Percentiles rank a stretch among this genome's conserved stretches.
These are phyloP conservation scores for Goniozus legneri DNA, from an alignment of 1,140 invertebrate species.

Conservation along the genomic window DNA sequence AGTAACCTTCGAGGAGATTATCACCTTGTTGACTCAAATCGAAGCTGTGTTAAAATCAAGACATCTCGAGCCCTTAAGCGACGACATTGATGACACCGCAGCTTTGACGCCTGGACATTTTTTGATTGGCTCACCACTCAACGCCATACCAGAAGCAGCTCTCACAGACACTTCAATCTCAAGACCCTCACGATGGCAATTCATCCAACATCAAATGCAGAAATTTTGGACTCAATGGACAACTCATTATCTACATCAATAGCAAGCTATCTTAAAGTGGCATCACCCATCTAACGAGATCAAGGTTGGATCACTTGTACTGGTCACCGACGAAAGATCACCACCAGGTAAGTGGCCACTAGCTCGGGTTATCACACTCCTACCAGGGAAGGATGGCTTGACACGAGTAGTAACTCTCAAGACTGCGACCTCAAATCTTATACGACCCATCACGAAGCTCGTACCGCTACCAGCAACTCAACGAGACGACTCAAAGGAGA, in stretches of 20 bases:
- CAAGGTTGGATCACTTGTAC: constrained; percentile 11
- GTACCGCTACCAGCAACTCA: neutral
- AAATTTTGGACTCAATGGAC: constrained; percentile 10
- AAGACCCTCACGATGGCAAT: constrained; percentile 6
- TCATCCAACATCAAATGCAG: constrained; percentile 2
- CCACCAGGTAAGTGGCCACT: constrained; percentile 16
- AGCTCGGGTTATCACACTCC: constrained; percentile 9
- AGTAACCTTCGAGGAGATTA: constrained; percentile 21
- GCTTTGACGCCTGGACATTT: constrained; percentile 29
- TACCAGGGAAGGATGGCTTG: constrained; percentile 2
- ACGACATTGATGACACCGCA: constrained; percentile 14
- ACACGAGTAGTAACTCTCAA: constrained; percentile 2
- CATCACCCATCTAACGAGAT: constrained; percentile 2
- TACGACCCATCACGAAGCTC: constrained; percentile 5
- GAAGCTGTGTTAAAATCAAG: constrained; percentile 21
- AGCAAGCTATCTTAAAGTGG: constrained; percentile 16
- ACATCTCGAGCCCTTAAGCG: constrained; percentile 15
- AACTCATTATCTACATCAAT: constrained; percentile 4
- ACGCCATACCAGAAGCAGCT: constrained; percentile 6
- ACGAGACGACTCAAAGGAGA: no score
- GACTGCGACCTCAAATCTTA: neutral
- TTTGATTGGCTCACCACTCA: constrained; percentile 25
- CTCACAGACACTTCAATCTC: neutral
- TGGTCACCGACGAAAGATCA: constrained; percentile 19
- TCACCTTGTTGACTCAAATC: constrained; percentile 9